Conservation (phyloP, 2,113 vertebrate genomes). For the Boulengeromyrus knoepffleri region DNA sequence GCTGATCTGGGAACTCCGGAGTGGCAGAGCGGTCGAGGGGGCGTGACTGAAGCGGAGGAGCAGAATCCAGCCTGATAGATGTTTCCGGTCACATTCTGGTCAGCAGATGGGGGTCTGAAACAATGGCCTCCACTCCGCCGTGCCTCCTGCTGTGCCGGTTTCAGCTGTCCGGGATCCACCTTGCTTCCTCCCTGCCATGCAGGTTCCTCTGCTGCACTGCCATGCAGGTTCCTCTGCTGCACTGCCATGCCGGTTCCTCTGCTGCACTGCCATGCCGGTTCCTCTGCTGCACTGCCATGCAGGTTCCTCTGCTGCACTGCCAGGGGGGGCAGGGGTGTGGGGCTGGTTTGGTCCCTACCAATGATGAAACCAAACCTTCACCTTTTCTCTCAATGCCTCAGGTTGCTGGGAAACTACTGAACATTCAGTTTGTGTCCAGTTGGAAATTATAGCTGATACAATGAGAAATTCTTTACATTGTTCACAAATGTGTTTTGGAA, state of each 20-base stretch:
- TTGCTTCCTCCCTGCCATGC: background rate
- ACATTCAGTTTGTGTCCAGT: background rate
- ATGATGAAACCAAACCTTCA: too few species aligned
- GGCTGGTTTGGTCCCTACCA: too few species aligned
- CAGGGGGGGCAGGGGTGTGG: background rate
- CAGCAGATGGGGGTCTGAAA: background rate
- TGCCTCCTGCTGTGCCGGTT: background rate
- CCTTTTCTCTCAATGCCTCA: background rate
- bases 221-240: too few species aligned
- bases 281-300: too few species aligned
- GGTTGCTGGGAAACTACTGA: background rate
- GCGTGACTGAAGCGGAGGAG: background rate
- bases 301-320: too few species aligned
- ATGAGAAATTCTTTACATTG: background rate
- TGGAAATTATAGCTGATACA: background rate
- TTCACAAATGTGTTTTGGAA: background rate
- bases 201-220: too few species aligned
- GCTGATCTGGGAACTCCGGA: background rate
- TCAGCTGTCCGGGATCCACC: background rate
- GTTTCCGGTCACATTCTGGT: background rate
- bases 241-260: too few species aligned
- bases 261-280: too few species aligned
- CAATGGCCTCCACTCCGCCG: background rate
- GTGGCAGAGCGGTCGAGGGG: background rate
- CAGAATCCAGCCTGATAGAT: background rate